Evolutionary conservation across 2,797 vertebrate species (phyloP).

Genomic region (Poeciliopsis gracilis): DNA sequence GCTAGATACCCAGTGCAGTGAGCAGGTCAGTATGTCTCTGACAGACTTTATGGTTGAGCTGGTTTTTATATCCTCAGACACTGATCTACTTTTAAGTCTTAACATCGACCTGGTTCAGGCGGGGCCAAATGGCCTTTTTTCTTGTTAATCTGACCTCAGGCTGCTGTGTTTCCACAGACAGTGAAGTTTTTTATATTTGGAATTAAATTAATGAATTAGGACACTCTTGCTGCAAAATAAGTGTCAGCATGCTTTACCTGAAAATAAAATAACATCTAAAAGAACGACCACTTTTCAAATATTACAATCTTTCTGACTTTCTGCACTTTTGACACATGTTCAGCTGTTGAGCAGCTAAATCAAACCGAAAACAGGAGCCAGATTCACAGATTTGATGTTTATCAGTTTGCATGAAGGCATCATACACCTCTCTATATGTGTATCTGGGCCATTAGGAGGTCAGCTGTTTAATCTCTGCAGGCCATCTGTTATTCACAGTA

Average conservation of each 20-base stretch:
- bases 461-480: constrained; percentile 58
- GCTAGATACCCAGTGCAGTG: constrained; percentile 3
- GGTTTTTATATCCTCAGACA: constrained; percentile 67
- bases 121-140: constrained; percentile 51
- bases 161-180: constrained; percentile 41
- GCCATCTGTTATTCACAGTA: constrained; percentile 60
- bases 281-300: background rate
- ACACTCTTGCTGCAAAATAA: constrained; percentile 1
- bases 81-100: constrained; percentile 70
- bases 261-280: background rate
- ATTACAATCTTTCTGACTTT: background rate
- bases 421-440: constrained; percentile 22
- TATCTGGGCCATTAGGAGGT: constrained; percentile 36
- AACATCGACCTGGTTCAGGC: constrained; percentile 46
- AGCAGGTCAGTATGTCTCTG: constrained; percentile 15
- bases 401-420: constrained; percentile 16
- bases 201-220: constrained; percentile 26
- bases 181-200: constrained; percentile 2
- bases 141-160: constrained; percentile 70
- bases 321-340: background rate
- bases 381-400: background rate
- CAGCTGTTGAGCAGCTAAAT: background rate
- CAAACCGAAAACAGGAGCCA: background rate
- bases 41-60: constrained; percentile 53
- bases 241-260: background rate